Evolutionary conservation across 2,888 invertebrate genomes (phyloP).

Genomic region (Trichopria drosophilae): DNA sequence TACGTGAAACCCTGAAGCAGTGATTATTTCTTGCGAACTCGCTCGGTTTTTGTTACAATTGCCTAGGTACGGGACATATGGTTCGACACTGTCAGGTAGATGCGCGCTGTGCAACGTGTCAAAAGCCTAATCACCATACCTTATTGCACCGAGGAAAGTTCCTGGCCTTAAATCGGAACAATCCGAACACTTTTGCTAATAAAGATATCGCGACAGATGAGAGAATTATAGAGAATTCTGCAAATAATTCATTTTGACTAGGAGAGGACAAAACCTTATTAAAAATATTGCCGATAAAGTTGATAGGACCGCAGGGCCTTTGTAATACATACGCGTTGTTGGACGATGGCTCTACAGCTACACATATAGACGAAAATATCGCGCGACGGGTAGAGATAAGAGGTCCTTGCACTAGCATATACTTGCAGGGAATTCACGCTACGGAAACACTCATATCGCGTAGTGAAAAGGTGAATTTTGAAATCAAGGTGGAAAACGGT

Average conservation of each 20-base stretch:
- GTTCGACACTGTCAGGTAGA: not conserved
- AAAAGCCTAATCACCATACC: not conserved
- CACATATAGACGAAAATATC: constrained; percentile 2
- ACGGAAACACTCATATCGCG: too few relatives aligned
- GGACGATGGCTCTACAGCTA: constrained; percentile 16
- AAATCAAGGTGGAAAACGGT: not conserved
- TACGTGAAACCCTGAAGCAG: not conserved
- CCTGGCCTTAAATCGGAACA: not conserved
- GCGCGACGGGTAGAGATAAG: not conserved
- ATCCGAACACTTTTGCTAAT: not conserved
- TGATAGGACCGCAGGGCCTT: not conserved
- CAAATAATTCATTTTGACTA: constrained; percentile 1
- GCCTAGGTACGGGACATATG: not conserved
- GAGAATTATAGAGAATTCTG: too few relatives aligned
- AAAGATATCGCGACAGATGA: not conserved
- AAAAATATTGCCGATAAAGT: constrained; percentile 9
- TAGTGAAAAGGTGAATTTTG: not conserved
- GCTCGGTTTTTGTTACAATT: constrained; percentile 9
- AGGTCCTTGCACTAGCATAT: not conserved
- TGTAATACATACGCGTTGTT: constrained; percentile 3
- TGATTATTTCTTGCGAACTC: constrained; percentile 2
- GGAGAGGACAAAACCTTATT: not conserved
- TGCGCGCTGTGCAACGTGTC: not conserved
- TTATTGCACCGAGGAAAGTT: not conserved
- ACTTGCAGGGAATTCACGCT: constrained; percentile 2